Percentiles rank a stretch among this genome's conserved stretches.
Conservation (phyloP, 2,113 vertebrate genomes). For the Chloroceryle aenea region DNA sequence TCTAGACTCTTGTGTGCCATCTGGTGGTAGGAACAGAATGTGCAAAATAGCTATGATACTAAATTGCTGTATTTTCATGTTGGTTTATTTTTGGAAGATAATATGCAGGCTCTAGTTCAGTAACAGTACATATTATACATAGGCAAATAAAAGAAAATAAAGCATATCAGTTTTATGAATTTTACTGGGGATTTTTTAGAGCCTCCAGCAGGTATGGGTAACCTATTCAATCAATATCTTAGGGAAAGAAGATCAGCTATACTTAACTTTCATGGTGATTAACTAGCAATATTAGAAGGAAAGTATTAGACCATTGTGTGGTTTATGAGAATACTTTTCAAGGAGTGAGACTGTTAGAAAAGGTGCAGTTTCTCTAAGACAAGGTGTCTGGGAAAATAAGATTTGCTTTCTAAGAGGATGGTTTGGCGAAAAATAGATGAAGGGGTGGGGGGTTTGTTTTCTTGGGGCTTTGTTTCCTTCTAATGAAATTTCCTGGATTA, state of each 20-base stretch:
- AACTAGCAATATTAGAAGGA: neutral
- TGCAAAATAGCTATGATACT: neutral
- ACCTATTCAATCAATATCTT: neutral
- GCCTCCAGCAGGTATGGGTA: neutral
- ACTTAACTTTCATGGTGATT: neutral
- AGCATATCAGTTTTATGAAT: neutral
- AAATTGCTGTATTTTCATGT: neutral
- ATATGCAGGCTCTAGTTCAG: neutral
- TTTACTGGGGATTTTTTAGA: neutral
- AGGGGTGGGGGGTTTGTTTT: accelerated
- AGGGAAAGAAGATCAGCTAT: neutral
- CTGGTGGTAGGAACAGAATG: neutral
- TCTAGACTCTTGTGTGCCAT: neutral
- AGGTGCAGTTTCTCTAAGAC: neutral
- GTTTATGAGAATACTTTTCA: neutral
- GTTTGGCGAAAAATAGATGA: neutral
- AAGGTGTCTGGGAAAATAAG: neutral
- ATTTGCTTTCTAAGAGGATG: neutral
- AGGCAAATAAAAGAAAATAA: neutral
- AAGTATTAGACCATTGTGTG: neutral
- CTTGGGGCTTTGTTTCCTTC: neutral
- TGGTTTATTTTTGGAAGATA: neutral
- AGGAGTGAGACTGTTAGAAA: neutral
- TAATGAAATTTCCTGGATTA: neutral
- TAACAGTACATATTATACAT: neutral